These are phyloP conservation scores for Harlomillsia oculata DNA, from an alignment of 1,140 invertebrate genomes.

Conservation along the genomic window DNA sequence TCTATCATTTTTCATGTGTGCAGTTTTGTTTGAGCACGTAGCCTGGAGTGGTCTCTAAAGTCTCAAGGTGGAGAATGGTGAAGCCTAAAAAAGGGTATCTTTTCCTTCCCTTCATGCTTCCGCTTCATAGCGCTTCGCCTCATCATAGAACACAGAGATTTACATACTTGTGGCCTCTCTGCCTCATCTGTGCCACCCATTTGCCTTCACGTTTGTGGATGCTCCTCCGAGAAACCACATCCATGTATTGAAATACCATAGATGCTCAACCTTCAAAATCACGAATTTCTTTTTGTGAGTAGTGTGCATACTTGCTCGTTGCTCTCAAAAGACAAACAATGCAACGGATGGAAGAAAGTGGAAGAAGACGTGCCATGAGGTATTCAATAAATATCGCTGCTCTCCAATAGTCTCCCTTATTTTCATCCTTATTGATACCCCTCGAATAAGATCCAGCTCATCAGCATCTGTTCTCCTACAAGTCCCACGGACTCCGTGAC, in stretches of 20 bases:
- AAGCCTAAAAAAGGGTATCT: too few relatives aligned
- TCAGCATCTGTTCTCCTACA: constrained; percentile 11
- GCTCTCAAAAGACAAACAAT: too few relatives aligned
- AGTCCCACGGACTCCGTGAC: not conserved
- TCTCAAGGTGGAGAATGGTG: too few relatives aligned
- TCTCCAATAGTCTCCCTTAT: not conserved
- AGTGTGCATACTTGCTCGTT: too few relatives aligned
- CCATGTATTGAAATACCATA: too few relatives aligned
- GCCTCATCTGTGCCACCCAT: constrained; percentile 8
- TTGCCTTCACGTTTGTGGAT: not conserved
- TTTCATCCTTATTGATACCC: not conserved
- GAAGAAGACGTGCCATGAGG: too few relatives aligned
- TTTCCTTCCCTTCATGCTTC: constrained; percentile 17
- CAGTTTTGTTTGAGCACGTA: not conserved
- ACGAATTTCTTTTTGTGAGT: too few relatives aligned
- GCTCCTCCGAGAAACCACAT: constrained; percentile 1
- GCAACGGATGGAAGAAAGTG: too few relatives aligned
- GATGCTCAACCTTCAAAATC: too few relatives aligned
- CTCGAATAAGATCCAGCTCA: not conserved
- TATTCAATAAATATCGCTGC: not conserved
- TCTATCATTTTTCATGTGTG: constrained; percentile 25
- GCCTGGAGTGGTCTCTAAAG: too few relatives aligned
- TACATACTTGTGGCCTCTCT: constrained; percentile 29
- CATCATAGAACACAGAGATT: too few relatives aligned
- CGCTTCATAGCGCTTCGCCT: too few relatives aligned